phyloP scores from a whole-genome alignment of 2,888 invertebrate genomes.

The Xanthorhoe spadicearia region DNA sequence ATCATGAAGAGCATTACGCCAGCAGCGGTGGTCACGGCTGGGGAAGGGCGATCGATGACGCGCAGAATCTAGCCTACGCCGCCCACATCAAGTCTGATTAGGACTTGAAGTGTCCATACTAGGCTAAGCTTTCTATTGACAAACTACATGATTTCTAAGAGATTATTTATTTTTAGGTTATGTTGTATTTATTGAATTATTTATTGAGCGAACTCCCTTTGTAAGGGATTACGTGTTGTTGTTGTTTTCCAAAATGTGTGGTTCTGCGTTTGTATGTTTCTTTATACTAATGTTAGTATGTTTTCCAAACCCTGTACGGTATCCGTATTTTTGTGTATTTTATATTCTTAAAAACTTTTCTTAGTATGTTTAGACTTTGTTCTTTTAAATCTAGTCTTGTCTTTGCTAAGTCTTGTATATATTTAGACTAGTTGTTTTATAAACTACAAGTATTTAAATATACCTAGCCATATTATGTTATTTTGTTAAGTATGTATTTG shows the following conservation, averaged over 20 bases:
- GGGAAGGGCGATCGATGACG: constrained; percentile 84
- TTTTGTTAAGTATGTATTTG: constrained; percentile 44
- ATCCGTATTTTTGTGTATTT: constrained; percentile 82
- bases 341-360: constrained; percentile 59
- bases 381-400: constrained; percentile 69
- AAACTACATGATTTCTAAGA: constrained; percentile 27
- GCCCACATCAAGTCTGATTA: constrained; percentile 80
- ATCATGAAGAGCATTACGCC: constrained; percentile 84
- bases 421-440: constrained; percentile 49
- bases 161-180: constrained; percentile 73
- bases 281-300: constrained; percentile 78
- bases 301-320: constrained; percentile 74
- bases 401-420: constrained; percentile 62
- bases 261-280: constrained; percentile 80
- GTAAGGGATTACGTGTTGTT: constrained; percentile 72
- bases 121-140: constrained; percentile 40
- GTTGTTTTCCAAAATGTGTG: constrained; percentile 72
- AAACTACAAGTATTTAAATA: constrained; percentile 33
- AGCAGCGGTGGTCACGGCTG: constrained; percentile 86
- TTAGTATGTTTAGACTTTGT: constrained; percentile 50
- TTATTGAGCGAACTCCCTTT: constrained; percentile 68
- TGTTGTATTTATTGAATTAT: constrained; percentile 75
- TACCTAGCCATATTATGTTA: constrained; percentile 40
- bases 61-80: constrained; percentile 86
- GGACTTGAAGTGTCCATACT: constrained; percentile 52